These are phyloP conservation scores for Uromys caudimaculatus DNA, from an alignment of 2,797 vertebrate genomes.

Conservation along the genomic window DNA sequence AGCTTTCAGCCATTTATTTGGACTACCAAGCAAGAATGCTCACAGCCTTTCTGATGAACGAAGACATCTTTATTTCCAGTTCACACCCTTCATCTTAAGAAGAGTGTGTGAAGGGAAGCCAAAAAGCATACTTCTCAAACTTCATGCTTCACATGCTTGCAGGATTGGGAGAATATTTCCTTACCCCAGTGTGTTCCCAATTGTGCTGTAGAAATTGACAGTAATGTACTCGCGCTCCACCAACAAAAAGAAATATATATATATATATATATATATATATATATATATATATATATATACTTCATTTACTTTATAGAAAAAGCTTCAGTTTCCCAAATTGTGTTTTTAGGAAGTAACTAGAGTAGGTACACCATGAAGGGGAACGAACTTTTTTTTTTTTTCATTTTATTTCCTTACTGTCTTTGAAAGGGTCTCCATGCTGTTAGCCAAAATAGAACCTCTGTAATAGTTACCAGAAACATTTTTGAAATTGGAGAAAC, in stretches of 20 bases:
- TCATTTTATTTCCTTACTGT: constrained; percentile 19
- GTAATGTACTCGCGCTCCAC: neutral
- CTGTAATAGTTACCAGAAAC: neutral
- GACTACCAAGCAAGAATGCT: constrained; percentile 78
- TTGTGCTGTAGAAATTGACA: constrained; percentile 26
- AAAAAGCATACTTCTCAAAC: constrained; percentile 73
- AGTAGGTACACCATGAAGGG: neutral
- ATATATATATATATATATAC: neutral
- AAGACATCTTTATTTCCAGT: constrained; percentile 83
- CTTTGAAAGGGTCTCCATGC: constrained; percentile 6
- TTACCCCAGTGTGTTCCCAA: neutral
- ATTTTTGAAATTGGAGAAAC: constrained; percentile 13
- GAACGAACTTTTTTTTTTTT: neutral
- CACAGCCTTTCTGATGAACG: constrained; percentile 79
- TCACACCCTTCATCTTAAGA: constrained; percentile 81
- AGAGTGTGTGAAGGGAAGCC: constrained; percentile 77
- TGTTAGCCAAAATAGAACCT: neutral
- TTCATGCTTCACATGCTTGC: constrained; percentile 59
- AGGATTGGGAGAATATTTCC: constrained; percentile 35
- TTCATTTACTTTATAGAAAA: constrained; percentile 50
- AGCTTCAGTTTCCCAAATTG: constrained; percentile 12
- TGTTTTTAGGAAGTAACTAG: neutral
- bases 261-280: too few species aligned
- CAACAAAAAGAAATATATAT: neutral
- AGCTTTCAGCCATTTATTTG: constrained; percentile 78